Percentiles rank a stretch among this genome's conserved stretches.
These are phyloP conservation scores for Apamea epomidion DNA, from an alignment of 2,888 invertebrate species.

Conservation along the genomic window DNA sequence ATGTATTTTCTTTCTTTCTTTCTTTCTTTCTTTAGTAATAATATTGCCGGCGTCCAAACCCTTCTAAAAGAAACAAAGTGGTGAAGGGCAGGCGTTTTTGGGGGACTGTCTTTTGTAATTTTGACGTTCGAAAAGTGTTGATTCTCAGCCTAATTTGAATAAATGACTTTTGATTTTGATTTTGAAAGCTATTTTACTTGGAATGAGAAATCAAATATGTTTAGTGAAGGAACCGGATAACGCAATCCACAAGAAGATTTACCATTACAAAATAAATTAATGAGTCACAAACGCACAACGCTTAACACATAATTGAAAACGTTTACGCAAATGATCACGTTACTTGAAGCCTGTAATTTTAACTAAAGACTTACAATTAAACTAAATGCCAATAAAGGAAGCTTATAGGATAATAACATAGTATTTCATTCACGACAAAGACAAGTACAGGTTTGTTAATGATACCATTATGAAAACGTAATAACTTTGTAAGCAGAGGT, in stretches of 20 bases:
- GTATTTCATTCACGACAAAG: constrained; percentile 28
- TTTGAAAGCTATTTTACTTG: not conserved
- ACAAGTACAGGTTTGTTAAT: constrained; percentile 28
- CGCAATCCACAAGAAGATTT: not conserved
- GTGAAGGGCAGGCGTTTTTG: too few relatives aligned
- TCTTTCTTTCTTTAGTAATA: too few relatives aligned
- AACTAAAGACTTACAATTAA: constrained; percentile 12
- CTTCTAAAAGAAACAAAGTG: not conserved
- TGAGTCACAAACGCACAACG: constrained; percentile 19
- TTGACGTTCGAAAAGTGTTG: too few relatives aligned
- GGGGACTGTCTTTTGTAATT: too few relatives aligned
- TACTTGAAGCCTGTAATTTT: constrained; percentile 14
- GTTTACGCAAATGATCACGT: constrained; percentile 31
- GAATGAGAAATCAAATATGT: not conserved
- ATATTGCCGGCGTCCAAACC: too few relatives aligned
- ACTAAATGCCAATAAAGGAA: constrained; percentile 19
- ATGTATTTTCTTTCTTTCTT: too few relatives aligned
- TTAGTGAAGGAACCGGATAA: not conserved
- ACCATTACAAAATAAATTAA: constrained; percentile 18
- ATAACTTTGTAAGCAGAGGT: not conserved
- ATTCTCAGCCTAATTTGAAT: too few relatives aligned
- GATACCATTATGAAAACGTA: constrained; percentile 29
- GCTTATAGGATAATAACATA: constrained; percentile 22
- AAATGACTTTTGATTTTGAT: too few relatives aligned
- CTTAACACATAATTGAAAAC: constrained; percentile 24